phyloP scores from a whole-genome alignment of 2,888 invertebrate genomes.

The Ormia ochracea region DNA sequence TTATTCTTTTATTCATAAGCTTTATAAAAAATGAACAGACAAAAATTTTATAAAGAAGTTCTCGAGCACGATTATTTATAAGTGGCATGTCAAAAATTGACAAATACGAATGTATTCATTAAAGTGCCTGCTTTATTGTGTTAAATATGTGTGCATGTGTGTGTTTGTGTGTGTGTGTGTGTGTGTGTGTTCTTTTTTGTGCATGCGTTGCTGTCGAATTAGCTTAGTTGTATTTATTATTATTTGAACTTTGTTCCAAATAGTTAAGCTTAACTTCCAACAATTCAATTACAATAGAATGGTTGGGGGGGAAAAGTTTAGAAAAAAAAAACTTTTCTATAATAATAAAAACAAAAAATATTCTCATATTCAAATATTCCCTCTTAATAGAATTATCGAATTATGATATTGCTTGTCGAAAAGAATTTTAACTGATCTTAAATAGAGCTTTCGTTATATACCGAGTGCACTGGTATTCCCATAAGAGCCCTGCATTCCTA shows the following conservation, averaged over 20 bases:
- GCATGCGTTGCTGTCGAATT: not conserved
- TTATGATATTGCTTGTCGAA: too few species aligned
- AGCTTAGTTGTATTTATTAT: slow-evolving; percentile 1
- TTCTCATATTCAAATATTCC: too few species aligned
- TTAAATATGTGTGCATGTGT: not conserved
- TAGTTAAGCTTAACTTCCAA: slow-evolving; percentile 29
- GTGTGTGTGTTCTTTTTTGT: not conserved
- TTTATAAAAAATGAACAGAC: not conserved
- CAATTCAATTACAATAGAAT: slow-evolving; percentile 35
- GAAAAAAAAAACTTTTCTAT: not conserved
- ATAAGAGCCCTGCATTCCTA: too few species aligned
- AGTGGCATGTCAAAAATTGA: slow-evolving; percentile 53
- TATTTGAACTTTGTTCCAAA: slow-evolving; percentile 34
- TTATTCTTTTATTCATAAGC: not conserved
- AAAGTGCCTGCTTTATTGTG: slow-evolving; percentile 19
- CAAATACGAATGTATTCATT: slow-evolving; percentile 54
- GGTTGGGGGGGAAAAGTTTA: too few species aligned
- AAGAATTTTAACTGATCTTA: too few species aligned
- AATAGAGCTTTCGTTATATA: too few species aligned
- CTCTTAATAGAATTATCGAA: too few species aligned
- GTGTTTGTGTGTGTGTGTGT: not conserved
- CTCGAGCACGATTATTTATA: slow-evolving; percentile 45
- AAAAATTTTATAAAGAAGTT: too few species aligned
- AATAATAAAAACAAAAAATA: too few species aligned
- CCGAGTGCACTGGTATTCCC: too few species aligned